These are phyloP conservation scores for Otis tarda DNA, from an alignment of 2,113 vertebrate species.

Conservation along the genomic window DNA sequence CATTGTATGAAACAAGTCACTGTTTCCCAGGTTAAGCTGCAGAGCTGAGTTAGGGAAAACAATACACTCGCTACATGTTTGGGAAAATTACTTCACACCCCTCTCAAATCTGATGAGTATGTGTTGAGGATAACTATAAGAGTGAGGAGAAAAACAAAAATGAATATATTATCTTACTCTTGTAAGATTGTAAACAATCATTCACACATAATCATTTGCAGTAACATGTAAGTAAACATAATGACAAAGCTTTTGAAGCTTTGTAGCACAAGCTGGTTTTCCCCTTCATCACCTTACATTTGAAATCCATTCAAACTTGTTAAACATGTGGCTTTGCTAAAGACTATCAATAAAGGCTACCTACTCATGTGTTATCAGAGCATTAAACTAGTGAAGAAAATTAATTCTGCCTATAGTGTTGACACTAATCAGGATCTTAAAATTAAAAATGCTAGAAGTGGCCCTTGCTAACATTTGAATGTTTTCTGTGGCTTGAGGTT, in stretches of 20 bases:
- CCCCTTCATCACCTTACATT: neutral
- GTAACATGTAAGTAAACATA: neutral
- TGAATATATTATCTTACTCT: neutral
- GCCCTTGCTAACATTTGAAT: neutral
- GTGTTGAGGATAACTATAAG: neutral
- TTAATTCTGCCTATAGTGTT: neutral
- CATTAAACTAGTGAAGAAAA: neutral
- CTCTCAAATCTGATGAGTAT: neutral
- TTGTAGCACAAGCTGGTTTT: neutral
- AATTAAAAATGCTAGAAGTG: neutral
- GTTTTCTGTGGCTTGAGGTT: neutral
- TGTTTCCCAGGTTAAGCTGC: neutral
- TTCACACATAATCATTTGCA: neutral
- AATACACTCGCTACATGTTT: neutral
- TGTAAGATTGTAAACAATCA: neutral
- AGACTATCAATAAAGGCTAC: neutral
- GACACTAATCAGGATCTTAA: neutral
- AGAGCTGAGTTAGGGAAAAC: neutral
- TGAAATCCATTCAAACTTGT: neutral
- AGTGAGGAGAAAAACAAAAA: neutral
- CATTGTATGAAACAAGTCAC: neutral
- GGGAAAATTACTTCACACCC: neutral
- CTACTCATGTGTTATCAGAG: neutral
- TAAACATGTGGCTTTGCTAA: neutral
- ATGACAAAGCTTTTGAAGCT: neutral